Percentiles rank a stretch among this genome's conserved stretches.
phyloP scores from a whole-genome alignment of 2,113 vertebrate genomes.

The Nestor notabilis region DNA sequence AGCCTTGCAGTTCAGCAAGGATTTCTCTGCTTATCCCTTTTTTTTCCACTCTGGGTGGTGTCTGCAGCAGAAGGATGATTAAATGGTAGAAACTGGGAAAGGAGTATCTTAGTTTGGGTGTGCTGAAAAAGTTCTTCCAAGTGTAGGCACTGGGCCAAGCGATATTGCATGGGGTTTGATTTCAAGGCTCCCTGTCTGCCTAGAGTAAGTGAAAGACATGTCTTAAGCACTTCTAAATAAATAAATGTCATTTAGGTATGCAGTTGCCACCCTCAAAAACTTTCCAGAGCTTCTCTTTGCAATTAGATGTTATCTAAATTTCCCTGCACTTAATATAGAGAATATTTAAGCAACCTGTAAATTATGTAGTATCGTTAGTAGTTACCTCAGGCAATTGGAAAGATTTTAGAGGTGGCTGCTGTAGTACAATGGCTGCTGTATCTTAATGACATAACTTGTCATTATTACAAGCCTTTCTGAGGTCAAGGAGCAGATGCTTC shows the following conservation, averaged over 20 bases:
- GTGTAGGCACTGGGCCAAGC: conserved; percentile 21
- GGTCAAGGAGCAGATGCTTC: neutral
- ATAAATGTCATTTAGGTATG: conserved; percentile 60
- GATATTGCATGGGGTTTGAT: conserved; percentile 40
- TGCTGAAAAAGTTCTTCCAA: conserved; percentile 56
- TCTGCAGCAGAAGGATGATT: conserved; percentile 27
- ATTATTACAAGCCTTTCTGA: neutral
- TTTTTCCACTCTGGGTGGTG: conserved; percentile 34
- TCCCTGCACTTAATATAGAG: conserved; percentile 2
- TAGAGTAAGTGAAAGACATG: conserved; percentile 36
- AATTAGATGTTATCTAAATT: conserved; percentile 61
- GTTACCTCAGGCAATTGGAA: neutral
- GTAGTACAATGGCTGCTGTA: neutral
- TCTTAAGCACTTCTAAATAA: conserved; percentile 60
- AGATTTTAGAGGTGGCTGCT: neutral
- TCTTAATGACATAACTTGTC: neutral
- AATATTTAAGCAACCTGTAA: conserved; percentile 19
- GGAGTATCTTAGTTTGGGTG: conserved; percentile 27
- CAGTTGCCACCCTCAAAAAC: conserved; percentile 42
- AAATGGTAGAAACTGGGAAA: conserved; percentile 40
- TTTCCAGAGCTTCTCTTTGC: conserved; percentile 37
- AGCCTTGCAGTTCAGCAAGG: neutral
- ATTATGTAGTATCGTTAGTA: neutral
- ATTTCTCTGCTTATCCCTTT: neutral
- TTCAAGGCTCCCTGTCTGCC: conserved; percentile 46